These are phyloP conservation scores for Cochlearius cochlearius DNA, from an alignment of 2,113 vertebrate genomes.

Conservation along the genomic window DNA sequence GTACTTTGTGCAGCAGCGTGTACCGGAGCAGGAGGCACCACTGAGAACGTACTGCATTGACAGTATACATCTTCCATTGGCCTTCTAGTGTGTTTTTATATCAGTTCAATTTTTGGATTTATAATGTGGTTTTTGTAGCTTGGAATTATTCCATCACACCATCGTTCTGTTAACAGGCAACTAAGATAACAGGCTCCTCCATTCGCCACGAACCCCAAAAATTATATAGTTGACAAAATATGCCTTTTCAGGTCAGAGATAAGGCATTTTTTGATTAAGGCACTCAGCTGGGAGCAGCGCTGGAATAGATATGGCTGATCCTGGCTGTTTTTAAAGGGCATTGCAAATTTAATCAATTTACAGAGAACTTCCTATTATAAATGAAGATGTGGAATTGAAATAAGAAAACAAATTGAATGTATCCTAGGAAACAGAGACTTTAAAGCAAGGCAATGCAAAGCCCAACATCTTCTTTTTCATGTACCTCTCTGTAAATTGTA, in stretches of 20 bases:
- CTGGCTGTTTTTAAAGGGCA: not conserved
- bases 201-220: not conserved
- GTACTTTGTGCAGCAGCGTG: not conserved
- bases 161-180: fast-evolving
- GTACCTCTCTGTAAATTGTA: not conserved
- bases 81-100: not conserved
- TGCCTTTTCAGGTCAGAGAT: not conserved
- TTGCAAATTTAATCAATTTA: not conserved
- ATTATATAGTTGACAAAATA: not conserved
- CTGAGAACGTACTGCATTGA: not conserved
- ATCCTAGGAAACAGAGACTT: not conserved
- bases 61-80: not conserved
- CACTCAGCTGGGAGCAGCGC: not conserved
- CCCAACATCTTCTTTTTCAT: not conserved
- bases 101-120: not conserved
- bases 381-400: not conserved
- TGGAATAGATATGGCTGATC: not conserved
- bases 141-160: not conserved
- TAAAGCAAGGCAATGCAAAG: not conserved
- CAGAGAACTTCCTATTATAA: not conserved
- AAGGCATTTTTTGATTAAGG: not conserved
- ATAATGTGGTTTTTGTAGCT: not conserved
- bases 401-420: not conserved
- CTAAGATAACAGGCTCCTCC: not conserved
- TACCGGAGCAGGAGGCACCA: not conserved